These are phyloP conservation scores for Paradoxurus hermaphroditus DNA, from an alignment of 2,113 vertebrate genomes.

Conservation along the genomic window DNA sequence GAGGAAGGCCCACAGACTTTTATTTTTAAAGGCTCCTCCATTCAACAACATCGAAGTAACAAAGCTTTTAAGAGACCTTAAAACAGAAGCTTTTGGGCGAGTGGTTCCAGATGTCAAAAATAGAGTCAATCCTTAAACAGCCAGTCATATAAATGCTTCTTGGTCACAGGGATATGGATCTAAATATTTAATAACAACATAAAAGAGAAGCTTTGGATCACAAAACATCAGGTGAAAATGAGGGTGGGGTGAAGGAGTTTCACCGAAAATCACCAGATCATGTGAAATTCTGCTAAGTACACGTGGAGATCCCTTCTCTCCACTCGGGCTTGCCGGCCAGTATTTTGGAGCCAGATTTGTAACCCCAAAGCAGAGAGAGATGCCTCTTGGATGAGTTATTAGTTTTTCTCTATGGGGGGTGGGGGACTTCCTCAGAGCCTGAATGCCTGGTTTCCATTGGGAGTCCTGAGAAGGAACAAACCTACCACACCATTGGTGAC, in stretches of 20 bases:
- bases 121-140: background rate
- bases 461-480: background rate
- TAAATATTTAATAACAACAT: background rate
- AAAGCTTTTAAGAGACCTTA: background rate
- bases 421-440: background rate
- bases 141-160: background rate
- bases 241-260: background rate
- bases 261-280: background rate
- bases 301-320: fast-evolving
- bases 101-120: background rate
- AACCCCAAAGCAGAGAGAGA: background rate
- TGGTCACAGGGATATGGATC: background rate
- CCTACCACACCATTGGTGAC: background rate
- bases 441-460: background rate
- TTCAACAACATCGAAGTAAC: background rate
- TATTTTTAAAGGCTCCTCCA: background rate
- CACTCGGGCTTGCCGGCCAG: background rate
- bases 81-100: background rate
- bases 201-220: background rate
- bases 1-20: background rate
- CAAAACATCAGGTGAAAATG: background rate
- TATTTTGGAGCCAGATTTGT: background rate
- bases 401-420: background rate
- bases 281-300: background rate
- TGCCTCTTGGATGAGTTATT: background rate